Evolutionary conservation across 2,888 invertebrate species (phyloP).

Genomic region (Julus scandinavius): DNA sequence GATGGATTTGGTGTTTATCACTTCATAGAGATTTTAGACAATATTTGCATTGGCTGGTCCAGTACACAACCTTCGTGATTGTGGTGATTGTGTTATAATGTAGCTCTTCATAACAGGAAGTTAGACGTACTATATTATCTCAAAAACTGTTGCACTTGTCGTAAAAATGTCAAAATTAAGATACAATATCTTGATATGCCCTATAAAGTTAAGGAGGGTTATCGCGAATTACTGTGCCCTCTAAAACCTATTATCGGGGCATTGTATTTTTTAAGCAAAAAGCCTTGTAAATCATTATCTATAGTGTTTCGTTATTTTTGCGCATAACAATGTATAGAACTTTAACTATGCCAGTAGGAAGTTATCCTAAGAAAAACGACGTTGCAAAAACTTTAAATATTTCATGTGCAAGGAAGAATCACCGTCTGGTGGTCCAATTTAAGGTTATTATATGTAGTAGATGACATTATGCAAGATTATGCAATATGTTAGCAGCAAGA

Average conservation of each 20-base stretch:
- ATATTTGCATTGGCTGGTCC: not conserved
- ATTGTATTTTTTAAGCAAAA: slow-evolving; percentile 23
- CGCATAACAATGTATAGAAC: no score
- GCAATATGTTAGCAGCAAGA: no score
- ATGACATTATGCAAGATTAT: no score
- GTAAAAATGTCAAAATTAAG: slow-evolving; percentile 28
- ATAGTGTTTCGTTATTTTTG: slow-evolving; percentile 23
- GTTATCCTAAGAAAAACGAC: no score
- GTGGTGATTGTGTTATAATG: not conserved
- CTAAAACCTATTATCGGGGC: not conserved
- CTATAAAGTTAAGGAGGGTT: not conserved
- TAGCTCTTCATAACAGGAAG: not conserved
- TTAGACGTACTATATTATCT: not conserved
- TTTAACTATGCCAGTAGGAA: no score
- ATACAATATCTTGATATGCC: slow-evolving; percentile 13
- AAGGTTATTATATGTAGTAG: no score
- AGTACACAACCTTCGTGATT: not conserved
- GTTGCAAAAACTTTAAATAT: no score
- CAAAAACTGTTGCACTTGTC: slow-evolving; percentile 20
- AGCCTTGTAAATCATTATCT: not conserved
- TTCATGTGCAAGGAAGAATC: no score
- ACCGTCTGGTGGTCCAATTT: no score
- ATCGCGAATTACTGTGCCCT: not conserved
- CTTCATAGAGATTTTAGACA: no score
- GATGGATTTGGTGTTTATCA: no score